phyloP scores from a whole-genome alignment of 2,888 invertebrate species.

The Macaria liturata region DNA sequence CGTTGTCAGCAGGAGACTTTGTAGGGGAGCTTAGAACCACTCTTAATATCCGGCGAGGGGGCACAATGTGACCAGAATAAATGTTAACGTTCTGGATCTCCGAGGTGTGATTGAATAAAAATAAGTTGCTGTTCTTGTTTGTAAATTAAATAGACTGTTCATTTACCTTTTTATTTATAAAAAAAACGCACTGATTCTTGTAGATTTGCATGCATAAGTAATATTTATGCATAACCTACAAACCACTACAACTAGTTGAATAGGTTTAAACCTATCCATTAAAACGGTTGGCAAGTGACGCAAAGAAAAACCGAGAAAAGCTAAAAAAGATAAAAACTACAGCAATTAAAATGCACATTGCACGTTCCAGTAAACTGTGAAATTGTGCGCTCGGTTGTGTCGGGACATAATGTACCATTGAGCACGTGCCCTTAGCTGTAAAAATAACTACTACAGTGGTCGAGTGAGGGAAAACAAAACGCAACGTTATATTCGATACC shows the following conservation, averaged over 20 bases:
- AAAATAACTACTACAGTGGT: slow-evolving; percentile 53
- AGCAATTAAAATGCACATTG: slow-evolving; percentile 28
- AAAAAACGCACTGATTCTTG: not conserved
- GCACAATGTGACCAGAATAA: slow-evolving; percentile 25
- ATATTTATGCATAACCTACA: too few species aligned
- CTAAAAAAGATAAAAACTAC: slow-evolving; percentile 16
- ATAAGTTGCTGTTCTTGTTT: not conserved
- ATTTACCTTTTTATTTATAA: not conserved
- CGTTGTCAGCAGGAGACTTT: slow-evolving; percentile 28
- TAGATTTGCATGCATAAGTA: too few species aligned
- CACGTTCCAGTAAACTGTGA: slow-evolving; percentile 22
- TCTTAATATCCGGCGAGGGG: slow-evolving; percentile 33
- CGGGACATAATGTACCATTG: slow-evolving; percentile 38
- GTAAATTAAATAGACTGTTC: not conserved
- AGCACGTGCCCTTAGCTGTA: slow-evolving; percentile 45
- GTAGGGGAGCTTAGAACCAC: slow-evolving; percentile 27
- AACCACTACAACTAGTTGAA: too few species aligned
- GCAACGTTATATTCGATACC: slow-evolving; percentile 55
- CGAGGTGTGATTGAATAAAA: slow-evolving; percentile 10
- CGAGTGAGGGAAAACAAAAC: slow-evolving; percentile 58
- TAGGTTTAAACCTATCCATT: slow-evolving; percentile 17
- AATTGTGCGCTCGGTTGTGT: slow-evolving; percentile 21
- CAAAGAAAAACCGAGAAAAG: slow-evolving; percentile 7
- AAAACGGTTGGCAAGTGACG: slow-evolving; percentile 14
- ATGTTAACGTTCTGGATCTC: slow-evolving; percentile 19